phyloP scores from a whole-genome alignment of 2,113 vertebrate genomes.

The Pygoscelis adeliae region DNA sequence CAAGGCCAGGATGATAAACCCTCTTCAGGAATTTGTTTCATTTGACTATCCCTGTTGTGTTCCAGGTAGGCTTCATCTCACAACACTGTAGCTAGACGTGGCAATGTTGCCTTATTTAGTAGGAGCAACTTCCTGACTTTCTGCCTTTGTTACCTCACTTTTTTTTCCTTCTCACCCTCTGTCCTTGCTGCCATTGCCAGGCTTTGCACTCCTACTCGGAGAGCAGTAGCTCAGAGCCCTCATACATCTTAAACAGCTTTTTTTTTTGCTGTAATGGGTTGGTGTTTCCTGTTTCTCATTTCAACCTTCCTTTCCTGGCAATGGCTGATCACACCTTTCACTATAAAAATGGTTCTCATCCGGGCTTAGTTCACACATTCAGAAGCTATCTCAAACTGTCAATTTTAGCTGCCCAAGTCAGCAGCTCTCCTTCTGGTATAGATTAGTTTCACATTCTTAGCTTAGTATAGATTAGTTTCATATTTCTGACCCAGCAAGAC shows the following conservation, averaged over 20 bases:
- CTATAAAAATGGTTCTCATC: not conserved
- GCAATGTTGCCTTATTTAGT: not conserved
- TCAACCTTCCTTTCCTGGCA: not conserved
- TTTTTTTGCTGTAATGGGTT: not conserved
- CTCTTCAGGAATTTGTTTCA: not conserved
- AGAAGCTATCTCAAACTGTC: slow-evolving; percentile 3
- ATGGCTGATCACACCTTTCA: not conserved
- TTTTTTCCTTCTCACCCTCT: not conserved
- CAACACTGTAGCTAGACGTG: not conserved
- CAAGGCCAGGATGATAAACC: not conserved
- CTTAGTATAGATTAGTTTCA: slow-evolving; percentile 6
- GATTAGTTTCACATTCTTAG: not conserved
- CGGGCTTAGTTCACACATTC: slow-evolving; percentile 5
- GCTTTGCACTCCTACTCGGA: not conserved
- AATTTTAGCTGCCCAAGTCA: slow-evolving; percentile 4
- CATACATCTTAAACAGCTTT: not conserved
- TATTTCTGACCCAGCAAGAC: not conserved
- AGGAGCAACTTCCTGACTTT: not conserved
- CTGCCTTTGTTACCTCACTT: not conserved
- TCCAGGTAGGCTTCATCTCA: not conserved
- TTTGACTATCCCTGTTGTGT: not conserved
- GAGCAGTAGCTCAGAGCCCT: not conserved
- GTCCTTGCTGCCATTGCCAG: not conserved
- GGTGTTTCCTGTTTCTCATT: not conserved
- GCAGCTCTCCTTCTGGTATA: not conserved